Evolutionary conservation across 2,888 invertebrate genomes (phyloP), one percentile per base, ranked within the genome.

Genomic region (Ochlodes sylvanus): DNA sequence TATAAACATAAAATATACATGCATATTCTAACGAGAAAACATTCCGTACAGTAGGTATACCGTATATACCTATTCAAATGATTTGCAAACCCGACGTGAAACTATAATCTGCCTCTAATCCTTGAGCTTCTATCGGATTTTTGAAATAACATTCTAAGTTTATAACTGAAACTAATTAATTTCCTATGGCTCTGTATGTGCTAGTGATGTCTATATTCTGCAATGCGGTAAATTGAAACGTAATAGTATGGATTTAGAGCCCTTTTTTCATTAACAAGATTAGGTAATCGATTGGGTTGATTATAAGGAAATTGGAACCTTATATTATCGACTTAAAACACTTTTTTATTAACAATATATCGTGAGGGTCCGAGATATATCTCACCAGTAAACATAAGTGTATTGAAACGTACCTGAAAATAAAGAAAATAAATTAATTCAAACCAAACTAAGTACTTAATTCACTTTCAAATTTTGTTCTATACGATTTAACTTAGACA

Each of bases 41-140:
- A 19, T 50, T 19, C 50, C 50, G 19, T 19, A 50, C 19, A 2
- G 44, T 1, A 50, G 19, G 10, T 38, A 27, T 19, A 50, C 19
- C 2, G 44, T 1, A 50, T 50, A 38, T 38, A 27, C 27, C 27
- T 27, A 19, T 50, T 50, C 50, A 50, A 50, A 19, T 19, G 19
- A 50, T 50, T 50, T 50, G 50, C 17, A 50, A 50, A 19, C 17
- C 50, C 17, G 47, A 17, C 2, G 17, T 47, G 6, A 47, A 47
- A 47, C 15, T 47, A n/a, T 47, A 17, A 47, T 47, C 47, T 50
- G 7, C 50, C 0, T 17, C 7, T 47, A 50, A 50, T 50, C 50
- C 50, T 50, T 50, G 50, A 50, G 50, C 50, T 50, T 47, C 15
- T 21, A 50, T n/a, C 9, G 17, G 50, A 50, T 50, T 50, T 50